These are phyloP conservation scores for Ochropleura leucogaster DNA, from an alignment of 2,888 invertebrate genomes.

Conservation along the genomic window DNA sequence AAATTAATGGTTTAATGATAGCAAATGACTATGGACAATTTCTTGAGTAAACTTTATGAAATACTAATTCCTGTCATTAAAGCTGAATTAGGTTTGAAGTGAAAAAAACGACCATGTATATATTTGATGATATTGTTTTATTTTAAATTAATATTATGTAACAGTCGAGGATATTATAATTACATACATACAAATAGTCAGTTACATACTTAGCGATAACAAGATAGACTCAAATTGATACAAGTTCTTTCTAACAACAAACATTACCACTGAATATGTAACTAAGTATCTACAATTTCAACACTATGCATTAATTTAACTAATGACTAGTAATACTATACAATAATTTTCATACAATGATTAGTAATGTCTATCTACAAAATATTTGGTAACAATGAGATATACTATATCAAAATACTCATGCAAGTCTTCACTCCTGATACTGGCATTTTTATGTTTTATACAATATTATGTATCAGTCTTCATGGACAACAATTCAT, in stretches of 20 bases:
- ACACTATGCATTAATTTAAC: constrained; percentile 81
- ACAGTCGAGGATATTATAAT: constrained; percentile 81
- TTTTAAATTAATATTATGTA: constrained; percentile 81
- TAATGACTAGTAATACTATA: constrained; percentile 89
- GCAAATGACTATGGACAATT: constrained; percentile 56
- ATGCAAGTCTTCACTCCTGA: constrained; percentile 79
- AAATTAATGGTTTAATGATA: constrained; percentile 68
- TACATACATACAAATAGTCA: constrained; percentile 70
- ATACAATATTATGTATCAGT: constrained; percentile 84
- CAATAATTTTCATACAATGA: constrained; percentile 80
- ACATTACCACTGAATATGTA: constrained; percentile 70
- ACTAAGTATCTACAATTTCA: constrained; percentile 76
- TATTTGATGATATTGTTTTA: constrained; percentile 78
- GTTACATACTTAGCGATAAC: constrained; percentile 71
- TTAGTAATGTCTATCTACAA: constrained; percentile 84
- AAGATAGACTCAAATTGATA: constrained; percentile 47
- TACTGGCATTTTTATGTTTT: constrained; percentile 84
- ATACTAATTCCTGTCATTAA: constrained; percentile 40
- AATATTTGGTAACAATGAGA: constrained; percentile 91
- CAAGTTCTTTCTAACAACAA: constrained; percentile 45
- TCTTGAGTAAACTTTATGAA: constrained; percentile 66
- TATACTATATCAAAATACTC: constrained; percentile 88
- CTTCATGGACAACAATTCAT: constrained; percentile 81
- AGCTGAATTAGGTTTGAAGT: constrained; percentile 31
- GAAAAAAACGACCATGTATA: constrained; percentile 60